phyloP scores from a whole-genome alignment of 1,140 invertebrate genomes.

The Drosophila repleta region DNA sequence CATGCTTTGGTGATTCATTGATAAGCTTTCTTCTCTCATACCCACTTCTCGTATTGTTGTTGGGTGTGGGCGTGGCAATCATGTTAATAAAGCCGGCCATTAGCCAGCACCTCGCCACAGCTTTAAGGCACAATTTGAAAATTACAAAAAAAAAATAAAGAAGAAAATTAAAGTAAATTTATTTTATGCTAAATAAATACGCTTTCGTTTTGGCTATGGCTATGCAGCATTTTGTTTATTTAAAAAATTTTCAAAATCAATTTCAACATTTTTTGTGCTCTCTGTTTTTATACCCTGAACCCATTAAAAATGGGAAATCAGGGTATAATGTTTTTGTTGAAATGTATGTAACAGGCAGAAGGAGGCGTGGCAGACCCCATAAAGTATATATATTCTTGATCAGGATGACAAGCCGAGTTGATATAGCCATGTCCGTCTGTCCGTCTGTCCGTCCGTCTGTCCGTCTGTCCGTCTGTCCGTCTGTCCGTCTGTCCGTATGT shows the following conservation, averaged over 20 bases:
- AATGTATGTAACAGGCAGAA: too few species aligned
- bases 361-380: too few species aligned
- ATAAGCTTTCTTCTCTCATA: constrained; percentile 57
- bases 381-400: too few species aligned
- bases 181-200: constrained; percentile 57
- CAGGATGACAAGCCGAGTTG: too few species aligned
- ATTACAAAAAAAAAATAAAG: constrained; percentile 12
- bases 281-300: too few species aligned
- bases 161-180: constrained; percentile 34
- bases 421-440: too few species aligned
- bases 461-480: too few species aligned
- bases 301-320: too few species aligned
- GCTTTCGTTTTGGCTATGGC: too few species aligned
- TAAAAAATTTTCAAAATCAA: constrained; percentile 77
- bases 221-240: constrained; percentile 64
- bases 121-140: constrained; percentile 53
- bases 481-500: too few species aligned
- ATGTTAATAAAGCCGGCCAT: constrained; percentile 79
- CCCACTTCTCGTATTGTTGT: constrained; percentile 1
- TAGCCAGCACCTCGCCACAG: constrained; percentile 45
- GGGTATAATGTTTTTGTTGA: too few species aligned
- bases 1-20: constrained; percentile 79
- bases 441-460: too few species aligned
- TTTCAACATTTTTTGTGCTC: constrained; percentile 56
- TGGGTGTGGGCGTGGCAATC: constrained; percentile 59